phyloP scores from a whole-genome alignment of 2,113 vertebrate species.

The Etia nguti region DNA sequence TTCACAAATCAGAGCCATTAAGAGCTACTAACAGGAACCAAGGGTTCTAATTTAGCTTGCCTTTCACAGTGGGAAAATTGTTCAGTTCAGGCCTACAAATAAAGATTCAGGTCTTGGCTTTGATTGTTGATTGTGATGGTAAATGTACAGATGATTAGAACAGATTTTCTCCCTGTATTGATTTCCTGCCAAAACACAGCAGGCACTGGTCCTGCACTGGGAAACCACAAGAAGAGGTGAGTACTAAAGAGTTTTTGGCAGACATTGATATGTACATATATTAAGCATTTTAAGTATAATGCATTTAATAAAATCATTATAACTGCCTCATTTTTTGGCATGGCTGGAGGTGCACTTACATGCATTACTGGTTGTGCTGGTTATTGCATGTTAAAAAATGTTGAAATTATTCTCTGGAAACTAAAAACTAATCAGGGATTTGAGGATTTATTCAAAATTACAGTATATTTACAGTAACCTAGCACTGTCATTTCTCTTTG shows the following conservation, averaged over 20 bases:
- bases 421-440: not conserved
- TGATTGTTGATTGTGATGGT: constrained; percentile 99
- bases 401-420: not conserved
- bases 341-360: not conserved
- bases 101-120: constrained; percentile 99
- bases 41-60: constrained; percentile 99
- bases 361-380: not conserved
- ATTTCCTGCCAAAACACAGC: constrained; percentile 99
- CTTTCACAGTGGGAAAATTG: constrained; percentile 99
- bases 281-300: not conserved
- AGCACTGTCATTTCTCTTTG: not conserved
- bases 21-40: constrained; percentile 98
- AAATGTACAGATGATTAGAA: constrained; percentile 99
- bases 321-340: not conserved
- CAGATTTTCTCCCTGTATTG: constrained; percentile 97
- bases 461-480: not conserved
- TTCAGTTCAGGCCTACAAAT: constrained; percentile 98
- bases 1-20: constrained; percentile 99
- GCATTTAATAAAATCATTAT: not conserved
- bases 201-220: constrained; percentile 89
- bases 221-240: constrained; percentile 52
- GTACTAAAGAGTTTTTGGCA: not conserved
- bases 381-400: not conserved
- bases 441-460: not conserved
- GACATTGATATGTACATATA: constrained; percentile 2